Percentiles rank a stretch among this genome's conserved stretches.
phyloP scores from a whole-genome alignment of 92 coral and sea anemone genomes.

The Phenganax marumi region DNA sequence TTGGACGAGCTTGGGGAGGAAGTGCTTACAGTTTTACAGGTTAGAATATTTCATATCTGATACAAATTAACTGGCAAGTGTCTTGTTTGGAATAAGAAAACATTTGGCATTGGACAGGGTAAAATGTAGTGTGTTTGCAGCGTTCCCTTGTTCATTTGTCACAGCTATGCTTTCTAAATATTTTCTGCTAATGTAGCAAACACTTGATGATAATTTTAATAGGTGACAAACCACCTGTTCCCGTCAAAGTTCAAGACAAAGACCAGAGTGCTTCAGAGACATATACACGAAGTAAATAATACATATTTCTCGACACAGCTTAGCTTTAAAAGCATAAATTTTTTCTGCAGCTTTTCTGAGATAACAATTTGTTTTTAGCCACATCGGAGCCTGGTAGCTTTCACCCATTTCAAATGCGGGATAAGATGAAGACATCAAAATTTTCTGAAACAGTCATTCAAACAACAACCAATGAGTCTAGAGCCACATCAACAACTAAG shows the following conservation, averaged over 20 bases:
- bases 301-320: no score
- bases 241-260: background rate
- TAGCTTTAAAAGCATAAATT: no score
- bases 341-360: no score
- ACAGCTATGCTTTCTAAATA: no score
- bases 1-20: constrained; percentile 86
- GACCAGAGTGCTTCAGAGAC: background rate
- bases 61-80: no score
- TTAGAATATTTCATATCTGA: background rate
- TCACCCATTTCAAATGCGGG: constrained; percentile 15
- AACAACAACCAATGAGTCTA: constrained; percentile 1
- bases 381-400: constrained; percentile 9
- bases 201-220: background rate
- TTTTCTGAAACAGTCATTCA: constrained; percentile 24
- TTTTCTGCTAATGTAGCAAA: no score
- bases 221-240: background rate
- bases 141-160: no score
- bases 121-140: no score
- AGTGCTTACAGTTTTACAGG: constrained; percentile 63
- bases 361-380: background rate
- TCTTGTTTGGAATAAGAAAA: no score
- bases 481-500: constrained; percentile 19
- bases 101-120: no score
- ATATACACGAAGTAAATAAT: constrained; percentile 11
- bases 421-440: constrained; percentile 14